Evolutionary conservation across 2,888 invertebrate species (phyloP).

Genomic region (Diaprepes abbreviatus): DNA sequence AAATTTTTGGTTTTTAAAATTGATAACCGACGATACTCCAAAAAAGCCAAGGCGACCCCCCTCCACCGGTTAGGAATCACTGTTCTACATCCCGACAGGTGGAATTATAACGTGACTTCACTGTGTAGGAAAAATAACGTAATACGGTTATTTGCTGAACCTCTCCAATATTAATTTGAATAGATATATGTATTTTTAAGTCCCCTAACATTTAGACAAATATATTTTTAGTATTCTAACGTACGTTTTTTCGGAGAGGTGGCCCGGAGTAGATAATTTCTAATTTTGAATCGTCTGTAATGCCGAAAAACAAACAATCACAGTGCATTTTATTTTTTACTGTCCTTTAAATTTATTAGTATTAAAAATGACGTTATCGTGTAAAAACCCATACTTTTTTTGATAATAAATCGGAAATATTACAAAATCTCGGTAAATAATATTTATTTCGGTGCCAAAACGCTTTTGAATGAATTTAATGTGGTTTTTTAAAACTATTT

Average conservation of each 20-base stretch:
- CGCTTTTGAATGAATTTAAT: not conserved
- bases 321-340: not conserved
- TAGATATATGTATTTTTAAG: constrained; percentile 34
- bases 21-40: no score
- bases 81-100: no score
- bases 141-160: not conserved
- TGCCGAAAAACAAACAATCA: not conserved
- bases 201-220: constrained; percentile 27
- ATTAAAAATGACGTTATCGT: not conserved
- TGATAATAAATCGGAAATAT: not conserved
- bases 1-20: no score
- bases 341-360: not conserved
- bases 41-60: no score
- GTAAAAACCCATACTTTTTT: not conserved
- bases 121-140: not conserved
- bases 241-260: constrained; percentile 14
- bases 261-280: constrained; percentile 28
- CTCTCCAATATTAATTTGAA: constrained; percentile 4
- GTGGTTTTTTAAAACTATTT: not conserved
- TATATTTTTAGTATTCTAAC: constrained; percentile 26
- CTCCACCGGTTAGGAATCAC: no score
- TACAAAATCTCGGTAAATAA: not conserved
- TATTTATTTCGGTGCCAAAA: not conserved
- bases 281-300: constrained; percentile 23
- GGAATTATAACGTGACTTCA: no score